Evolutionary conservation across 2,797 vertebrate species (phyloP).

Genomic region (Avahi laniger): DNA sequence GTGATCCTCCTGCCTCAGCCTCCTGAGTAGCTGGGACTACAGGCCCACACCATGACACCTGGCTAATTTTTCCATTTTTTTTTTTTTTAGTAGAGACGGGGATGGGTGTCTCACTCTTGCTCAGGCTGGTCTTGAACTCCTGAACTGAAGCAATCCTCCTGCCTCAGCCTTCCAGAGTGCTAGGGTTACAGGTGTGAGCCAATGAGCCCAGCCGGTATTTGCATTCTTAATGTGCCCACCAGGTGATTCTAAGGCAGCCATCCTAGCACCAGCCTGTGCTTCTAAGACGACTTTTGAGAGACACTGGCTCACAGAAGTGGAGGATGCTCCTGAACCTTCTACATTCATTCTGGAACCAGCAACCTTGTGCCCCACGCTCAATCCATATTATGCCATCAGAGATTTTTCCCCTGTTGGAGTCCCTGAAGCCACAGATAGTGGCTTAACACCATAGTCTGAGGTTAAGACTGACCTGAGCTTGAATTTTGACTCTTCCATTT

Average conservation of each 20-base stretch:
- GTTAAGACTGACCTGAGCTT: background rate
- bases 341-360: background rate
- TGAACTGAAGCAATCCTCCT: too few relatives aligned
- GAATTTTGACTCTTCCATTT: slow-evolving; percentile 28
- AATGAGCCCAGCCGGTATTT: background rate
- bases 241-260: background rate
- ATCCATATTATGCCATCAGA: background rate
- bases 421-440: background rate
- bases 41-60: too few relatives aligned
- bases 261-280: background rate
- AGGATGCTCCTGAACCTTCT: background rate
- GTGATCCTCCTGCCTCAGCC: too few relatives aligned
- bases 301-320: background rate
- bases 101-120: too few relatives aligned
- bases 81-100: too few relatives aligned
- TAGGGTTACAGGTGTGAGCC: too few relatives aligned
- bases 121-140: too few relatives aligned
- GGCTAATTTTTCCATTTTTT: too few relatives aligned
- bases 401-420: background rate
- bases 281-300: background rate
- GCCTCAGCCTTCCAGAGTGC: too few relatives aligned
- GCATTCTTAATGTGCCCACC: background rate
- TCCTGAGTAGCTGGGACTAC: too few relatives aligned
- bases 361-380: background rate
- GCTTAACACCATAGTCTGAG: background rate